These are phyloP conservation scores for Tachyglossus aculeatus DNA, from an alignment of 2,797 vertebrate genomes.

Conservation along the genomic window DNA sequence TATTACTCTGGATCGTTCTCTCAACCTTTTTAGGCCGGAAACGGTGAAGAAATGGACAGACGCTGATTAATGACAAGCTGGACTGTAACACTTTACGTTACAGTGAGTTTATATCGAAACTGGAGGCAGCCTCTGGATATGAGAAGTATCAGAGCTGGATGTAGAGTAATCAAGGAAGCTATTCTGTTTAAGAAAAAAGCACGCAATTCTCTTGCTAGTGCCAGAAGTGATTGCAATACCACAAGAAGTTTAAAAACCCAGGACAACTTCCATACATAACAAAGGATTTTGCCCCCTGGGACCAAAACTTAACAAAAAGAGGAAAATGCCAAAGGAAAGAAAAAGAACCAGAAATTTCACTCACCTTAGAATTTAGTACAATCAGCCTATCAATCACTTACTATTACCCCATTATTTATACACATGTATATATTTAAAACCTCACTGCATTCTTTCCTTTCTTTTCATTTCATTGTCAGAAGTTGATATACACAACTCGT, in stretches of 20 bases:
- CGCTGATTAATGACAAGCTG: too few species aligned
- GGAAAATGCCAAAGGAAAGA: neutral
- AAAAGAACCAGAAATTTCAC: conserved; percentile 28
- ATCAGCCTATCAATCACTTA: neutral
- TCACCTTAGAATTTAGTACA: neutral
- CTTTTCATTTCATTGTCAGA: neutral
- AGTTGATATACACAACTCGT: conserved; percentile 9
- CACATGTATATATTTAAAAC: neutral
- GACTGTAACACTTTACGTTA: neutral
- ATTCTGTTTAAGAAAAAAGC: neutral
- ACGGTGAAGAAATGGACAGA: too few species aligned
- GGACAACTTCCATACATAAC: neutral
- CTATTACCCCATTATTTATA: neutral
- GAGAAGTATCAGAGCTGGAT: neutral
- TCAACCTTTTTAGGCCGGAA: too few species aligned
- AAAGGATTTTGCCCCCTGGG: conserved; percentile 6
- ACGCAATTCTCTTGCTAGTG: neutral
- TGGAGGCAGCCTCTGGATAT: neutral
- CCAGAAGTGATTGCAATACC: neutral
- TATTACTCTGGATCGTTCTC: too few species aligned
- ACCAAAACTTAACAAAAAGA: neutral
- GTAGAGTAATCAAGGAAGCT: neutral
- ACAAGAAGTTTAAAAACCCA: neutral
- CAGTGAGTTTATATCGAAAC: neutral
- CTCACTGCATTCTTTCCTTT: neutral